A percentile compares a stretch with the other conserved stretches of the same genome.
Evolutionary conservation across 2,113 vertebrate species (phyloP).

Genomic region (Beaufortia kweichowensis): DNA sequence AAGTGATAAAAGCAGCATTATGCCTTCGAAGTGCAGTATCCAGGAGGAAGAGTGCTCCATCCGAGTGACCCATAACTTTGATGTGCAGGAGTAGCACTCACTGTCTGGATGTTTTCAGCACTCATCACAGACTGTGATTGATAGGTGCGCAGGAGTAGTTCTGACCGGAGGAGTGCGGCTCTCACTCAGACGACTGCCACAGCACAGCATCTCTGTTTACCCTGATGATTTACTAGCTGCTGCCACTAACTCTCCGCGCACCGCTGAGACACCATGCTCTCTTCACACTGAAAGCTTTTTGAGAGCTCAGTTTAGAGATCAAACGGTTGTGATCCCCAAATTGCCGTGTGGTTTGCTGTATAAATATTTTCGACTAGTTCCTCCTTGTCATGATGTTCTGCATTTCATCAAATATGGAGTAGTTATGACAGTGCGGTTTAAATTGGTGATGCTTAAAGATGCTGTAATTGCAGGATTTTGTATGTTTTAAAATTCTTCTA

Average conservation of each 20-base stretch:
- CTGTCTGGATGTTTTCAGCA: conserved; percentile 36
- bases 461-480: background rate
- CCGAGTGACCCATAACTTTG: conserved; percentile 50
- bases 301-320: conserved; percentile 36
- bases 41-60: conserved; percentile 31
- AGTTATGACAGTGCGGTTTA: conserved; percentile 22
- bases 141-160: conserved; percentile 18
- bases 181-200: conserved; percentile 39
- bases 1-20: conserved; percentile 34
- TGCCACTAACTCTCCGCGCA: conserved; percentile 20
- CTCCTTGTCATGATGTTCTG: conserved; percentile 49
- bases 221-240: conserved; percentile 46
- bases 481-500: too few species aligned
- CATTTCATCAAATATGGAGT: conserved; percentile 20
- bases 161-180: conserved; percentile 21
- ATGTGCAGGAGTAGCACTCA: conserved; percentile 30
- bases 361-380: conserved; percentile 49
- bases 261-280: conserved; percentile 22
- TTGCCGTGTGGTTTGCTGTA: conserved; percentile 43
- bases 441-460: background rate
- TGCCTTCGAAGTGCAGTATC: background rate
- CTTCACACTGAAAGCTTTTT: conserved; percentile 37
- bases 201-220: conserved; percentile 47
- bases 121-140: conserved; percentile 50
- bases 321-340: conserved; percentile 52